Base-by-base conservation (phyloP, 2,797 vertebrate species). In the Clamator glandarius region DNA sequence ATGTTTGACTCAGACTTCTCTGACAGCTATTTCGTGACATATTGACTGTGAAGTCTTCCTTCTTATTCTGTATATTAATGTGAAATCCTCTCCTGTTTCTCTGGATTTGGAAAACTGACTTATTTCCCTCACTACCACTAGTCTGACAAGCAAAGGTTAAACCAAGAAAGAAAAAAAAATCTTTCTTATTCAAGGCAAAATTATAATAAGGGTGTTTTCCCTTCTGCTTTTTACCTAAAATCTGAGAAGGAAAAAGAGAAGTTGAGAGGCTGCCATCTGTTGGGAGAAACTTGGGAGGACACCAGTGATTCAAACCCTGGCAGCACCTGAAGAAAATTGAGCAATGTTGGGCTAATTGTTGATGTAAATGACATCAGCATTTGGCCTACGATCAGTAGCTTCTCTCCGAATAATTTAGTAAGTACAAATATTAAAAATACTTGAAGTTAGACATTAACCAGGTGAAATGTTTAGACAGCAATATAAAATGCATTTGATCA, bases 191-290 rank as follows among this genome's bases (percentile, higher is more conserved):
- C 55, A 82, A 95, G 88, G 75, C 74, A 73, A 92, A 92, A 93
- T 73, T 46, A 82, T 79, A 84, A 31, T n/a, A 20, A 55, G 64
- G 44, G 73, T 74, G n/a, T 62, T 92, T 94, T 93, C 52, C 33
- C 25, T 48, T 50, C 33, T 61, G 46, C 59, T 58, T 92, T 69
- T 93, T 61, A 10, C 73, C 52, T 91, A 84, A 85, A 91, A 86
- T 59, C 42, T 26, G 54, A 64, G 64, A 33, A 6, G 33, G 46
- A 72, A 95, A 93, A 93, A 68, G 44, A 58, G 77, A 61, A 97
- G 81, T 95, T 90, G 73, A 94, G 96, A 96, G 91, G 73, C 97
- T 97, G 95, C 98, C 98, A 98, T 93, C 98, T 98, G 92, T 97
- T 97, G 97, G 97, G 91, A 88, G 75, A 95, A 97, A 72, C 15